Percentiles rank a stretch among this genome's conserved stretches.
Evolutionary conservation across 2,113 vertebrate genomes (phyloP).

Genomic region (Cacatua alba): DNA sequence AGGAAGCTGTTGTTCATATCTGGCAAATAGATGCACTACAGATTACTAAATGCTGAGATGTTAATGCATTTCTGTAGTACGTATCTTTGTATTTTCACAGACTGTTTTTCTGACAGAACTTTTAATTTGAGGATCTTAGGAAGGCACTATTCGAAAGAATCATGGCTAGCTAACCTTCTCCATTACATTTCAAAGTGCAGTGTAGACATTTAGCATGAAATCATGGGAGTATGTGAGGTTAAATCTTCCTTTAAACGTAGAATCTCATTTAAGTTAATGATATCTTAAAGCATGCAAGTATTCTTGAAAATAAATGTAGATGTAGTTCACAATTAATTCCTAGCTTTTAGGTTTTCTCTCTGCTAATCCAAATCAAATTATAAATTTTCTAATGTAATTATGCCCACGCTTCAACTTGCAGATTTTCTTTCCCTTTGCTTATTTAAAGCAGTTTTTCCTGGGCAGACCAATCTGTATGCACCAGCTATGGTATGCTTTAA

Average conservation of each 20-base stretch:
- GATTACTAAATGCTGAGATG: not conserved
- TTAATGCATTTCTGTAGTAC: not conserved
- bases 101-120: not conserved
- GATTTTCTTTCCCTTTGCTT: not conserved
- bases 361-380: slow-evolving; percentile 49
- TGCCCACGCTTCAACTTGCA: not conserved
- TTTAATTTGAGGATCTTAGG: slow-evolving; percentile 13
- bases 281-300: slow-evolving; percentile 30
- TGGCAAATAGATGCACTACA: not conserved
- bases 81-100: not conserved
- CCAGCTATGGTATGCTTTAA: not conserved
- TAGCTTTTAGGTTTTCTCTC: slow-evolving; percentile 29
- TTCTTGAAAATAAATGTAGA: slow-evolving; percentile 54
- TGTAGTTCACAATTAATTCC: slow-evolving; percentile 32
- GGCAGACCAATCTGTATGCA: not conserved
- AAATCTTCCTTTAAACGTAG: slow-evolving; percentile 33
- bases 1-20: not conserved
- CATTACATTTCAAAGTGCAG: slow-evolving; percentile 24
- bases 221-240: not conserved
- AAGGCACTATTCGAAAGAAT: slow-evolving; percentile 10
- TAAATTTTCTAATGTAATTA: slow-evolving; percentile 36
- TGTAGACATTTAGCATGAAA: not conserved
- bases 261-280: slow-evolving; percentile 44
- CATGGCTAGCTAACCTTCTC: slow-evolving; percentile 12
- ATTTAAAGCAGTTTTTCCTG: slow-evolving; percentile 1